Evolutionary conservation across 1,140 invertebrate genomes (phyloP).

Genomic region (Vanessa tameamea): DNA sequence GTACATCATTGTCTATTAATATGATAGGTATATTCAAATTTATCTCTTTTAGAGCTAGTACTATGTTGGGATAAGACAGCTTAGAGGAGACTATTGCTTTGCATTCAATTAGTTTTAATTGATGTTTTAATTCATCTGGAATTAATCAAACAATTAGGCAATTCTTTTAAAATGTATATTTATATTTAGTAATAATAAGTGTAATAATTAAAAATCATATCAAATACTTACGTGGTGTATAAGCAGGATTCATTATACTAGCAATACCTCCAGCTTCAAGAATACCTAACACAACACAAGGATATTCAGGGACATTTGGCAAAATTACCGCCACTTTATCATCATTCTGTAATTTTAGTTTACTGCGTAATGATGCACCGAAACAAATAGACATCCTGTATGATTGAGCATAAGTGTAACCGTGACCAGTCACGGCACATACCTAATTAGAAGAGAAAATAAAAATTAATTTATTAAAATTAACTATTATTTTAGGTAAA

Average conservation of each 20-base stretch:
- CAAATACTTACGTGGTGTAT: slow-evolving; percentile 85
- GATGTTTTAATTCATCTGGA: slow-evolving; percentile 89
- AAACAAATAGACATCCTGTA: slow-evolving; percentile 84
- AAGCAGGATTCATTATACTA: slow-evolving; percentile 90
- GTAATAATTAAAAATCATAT: too few species aligned
- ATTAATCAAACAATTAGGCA: slow-evolving; percentile 2
- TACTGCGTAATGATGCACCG: slow-evolving; percentile 84
- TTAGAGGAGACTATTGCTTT: slow-evolving; percentile 86
- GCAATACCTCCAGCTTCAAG: slow-evolving; percentile 87
- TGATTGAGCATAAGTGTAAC: slow-evolving; percentile 87
- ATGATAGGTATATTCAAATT: slow-evolving; percentile 81
- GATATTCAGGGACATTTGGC: slow-evolving; percentile 89
- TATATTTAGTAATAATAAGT: too few species aligned
- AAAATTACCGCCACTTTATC: slow-evolving; percentile 87
- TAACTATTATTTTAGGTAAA: background rate
- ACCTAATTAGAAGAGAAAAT: slow-evolving; percentile 79
- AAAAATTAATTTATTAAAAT: background rate
- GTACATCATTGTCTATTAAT: slow-evolving; percentile 76
- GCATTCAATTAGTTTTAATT: slow-evolving; percentile 84
- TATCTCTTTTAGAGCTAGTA: slow-evolving; percentile 70
- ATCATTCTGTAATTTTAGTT: slow-evolving; percentile 84
- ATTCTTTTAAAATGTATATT: too few species aligned
- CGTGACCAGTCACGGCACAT: slow-evolving; percentile 85
- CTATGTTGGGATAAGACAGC: slow-evolving; percentile 74
- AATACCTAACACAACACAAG: slow-evolving; percentile 85